Percentiles rank a stretch among this genome's conserved stretches.
phyloP scores from a whole-genome alignment of 2,797 vertebrate genomes.

The Lepilemur ruficaudatus region DNA sequence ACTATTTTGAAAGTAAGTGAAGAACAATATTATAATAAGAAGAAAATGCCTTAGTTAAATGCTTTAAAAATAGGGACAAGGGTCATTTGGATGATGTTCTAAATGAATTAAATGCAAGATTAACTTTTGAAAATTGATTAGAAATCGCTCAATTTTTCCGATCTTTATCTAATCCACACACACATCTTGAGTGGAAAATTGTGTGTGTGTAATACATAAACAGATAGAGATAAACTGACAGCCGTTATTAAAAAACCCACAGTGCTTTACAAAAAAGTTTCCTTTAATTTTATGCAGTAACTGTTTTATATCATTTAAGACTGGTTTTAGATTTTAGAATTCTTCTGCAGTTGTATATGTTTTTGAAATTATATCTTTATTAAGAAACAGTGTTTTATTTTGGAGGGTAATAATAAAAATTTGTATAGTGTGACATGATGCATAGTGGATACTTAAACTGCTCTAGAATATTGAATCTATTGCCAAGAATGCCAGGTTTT shows the following conservation, averaged over 20 bases:
- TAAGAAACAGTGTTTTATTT: not conserved
- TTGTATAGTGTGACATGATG: not conserved
- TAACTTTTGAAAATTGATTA: not conserved
- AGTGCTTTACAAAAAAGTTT: not conserved
- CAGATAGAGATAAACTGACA: not conserved
- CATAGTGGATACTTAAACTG: not conserved
- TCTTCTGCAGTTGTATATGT: not conserved
- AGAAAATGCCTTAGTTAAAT: not conserved
- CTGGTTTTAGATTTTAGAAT: not conserved
- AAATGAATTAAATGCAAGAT: conserved; percentile 33
- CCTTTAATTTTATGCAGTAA: not conserved
- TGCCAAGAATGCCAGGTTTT: not conserved
- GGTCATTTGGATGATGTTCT: not conserved
- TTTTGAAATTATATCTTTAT: not conserved
- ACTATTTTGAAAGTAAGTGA: not conserved
- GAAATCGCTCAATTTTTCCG: not conserved
- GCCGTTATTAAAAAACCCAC: not conserved
- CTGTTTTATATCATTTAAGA: not conserved
- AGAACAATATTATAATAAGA: not conserved
- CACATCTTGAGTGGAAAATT: not conserved
- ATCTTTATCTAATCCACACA: not conserved
- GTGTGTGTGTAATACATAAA: not conserved
- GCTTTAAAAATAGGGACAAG: not conserved
- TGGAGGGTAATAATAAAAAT: not conserved
- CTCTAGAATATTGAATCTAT: not conserved